Evolutionary conservation across 2,888 invertebrate species (phyloP).

Genomic region (Drosophila meridiana): DNA sequence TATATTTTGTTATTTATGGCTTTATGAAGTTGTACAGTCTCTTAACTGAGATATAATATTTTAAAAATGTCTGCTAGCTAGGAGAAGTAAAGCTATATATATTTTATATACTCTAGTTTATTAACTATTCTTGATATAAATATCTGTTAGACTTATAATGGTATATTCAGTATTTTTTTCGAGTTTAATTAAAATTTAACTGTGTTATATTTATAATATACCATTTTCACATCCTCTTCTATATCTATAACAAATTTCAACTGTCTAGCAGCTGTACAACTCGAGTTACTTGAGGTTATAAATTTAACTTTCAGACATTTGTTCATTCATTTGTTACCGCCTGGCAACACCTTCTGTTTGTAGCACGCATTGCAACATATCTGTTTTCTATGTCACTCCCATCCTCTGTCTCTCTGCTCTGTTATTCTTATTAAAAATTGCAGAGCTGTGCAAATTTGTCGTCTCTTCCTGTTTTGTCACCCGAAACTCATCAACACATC

Average conservation of each 20-base stretch:
- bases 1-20: conserved; percentile 5
- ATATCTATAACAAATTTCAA: neutral
- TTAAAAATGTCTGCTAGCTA: neutral
- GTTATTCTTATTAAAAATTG: conserved; percentile 67
- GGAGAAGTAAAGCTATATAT: no score
- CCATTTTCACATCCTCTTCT: neutral
- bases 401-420: conserved; percentile 2
- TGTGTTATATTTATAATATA: neutral
- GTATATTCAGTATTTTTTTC: neutral
- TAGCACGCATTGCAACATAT: conserved; percentile 10
- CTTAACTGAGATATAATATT: neutral
- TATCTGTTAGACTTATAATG: neutral
- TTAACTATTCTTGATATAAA: no score
- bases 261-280: neutral
- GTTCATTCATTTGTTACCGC: neutral
- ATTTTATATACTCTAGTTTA: no score
- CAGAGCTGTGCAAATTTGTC: conserved; percentile 76
- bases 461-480: conserved; percentile 79
- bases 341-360: conserved; percentile 1
- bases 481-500: conserved; percentile 72
- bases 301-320: neutral
- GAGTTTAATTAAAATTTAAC: no score
- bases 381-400: neutral
- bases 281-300: conserved; percentile 21
- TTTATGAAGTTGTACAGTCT: neutral